These are phyloP conservation scores for Megastigmus dorsalis DNA, from an alignment of 2,888 invertebrate species.

Conservation along the genomic window DNA sequence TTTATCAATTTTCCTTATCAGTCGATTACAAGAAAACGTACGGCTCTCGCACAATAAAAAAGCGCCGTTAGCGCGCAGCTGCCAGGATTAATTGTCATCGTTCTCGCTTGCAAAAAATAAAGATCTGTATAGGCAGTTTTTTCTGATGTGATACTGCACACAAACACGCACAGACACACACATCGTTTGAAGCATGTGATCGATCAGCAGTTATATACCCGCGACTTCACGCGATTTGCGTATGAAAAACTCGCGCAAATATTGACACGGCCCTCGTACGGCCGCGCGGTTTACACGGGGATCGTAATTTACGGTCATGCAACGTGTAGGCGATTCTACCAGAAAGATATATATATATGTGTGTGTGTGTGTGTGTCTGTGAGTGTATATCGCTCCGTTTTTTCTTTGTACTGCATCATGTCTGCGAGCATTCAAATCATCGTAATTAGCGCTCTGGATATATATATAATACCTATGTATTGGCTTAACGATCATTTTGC, in stretches of 20 bases:
- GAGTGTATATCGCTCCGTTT: too few species aligned
- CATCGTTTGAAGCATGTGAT: too few species aligned
- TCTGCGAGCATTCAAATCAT: not conserved
- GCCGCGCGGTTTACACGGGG: not conserved
- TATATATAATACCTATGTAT: too few species aligned
- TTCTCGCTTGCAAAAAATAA: not conserved
- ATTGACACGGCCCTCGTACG: constrained; percentile 2
- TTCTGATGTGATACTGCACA: not conserved
- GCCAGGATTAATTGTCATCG: constrained; percentile 11
- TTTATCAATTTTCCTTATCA: constrained; percentile 6
- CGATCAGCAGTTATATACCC: not conserved
- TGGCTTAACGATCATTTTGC: too few species aligned
- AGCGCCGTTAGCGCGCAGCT: not conserved
- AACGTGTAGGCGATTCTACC: not conserved
- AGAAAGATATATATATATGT: not conserved
- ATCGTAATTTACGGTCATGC: constrained; percentile 5
- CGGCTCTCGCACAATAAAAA: too few species aligned
- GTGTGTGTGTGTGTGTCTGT: not conserved
- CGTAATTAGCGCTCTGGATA: too few species aligned
- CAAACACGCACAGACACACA: not conserved
- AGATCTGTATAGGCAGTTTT: too few species aligned
- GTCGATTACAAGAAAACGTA: not conserved
- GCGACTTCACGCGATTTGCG: constrained; percentile 4
- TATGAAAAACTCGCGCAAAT: constrained; percentile 6
- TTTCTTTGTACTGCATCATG: not conserved